These are phyloP conservation scores for Xenentodon cancila DNA, from an alignment of 2,797 vertebrate species.

Conservation along the genomic window DNA sequence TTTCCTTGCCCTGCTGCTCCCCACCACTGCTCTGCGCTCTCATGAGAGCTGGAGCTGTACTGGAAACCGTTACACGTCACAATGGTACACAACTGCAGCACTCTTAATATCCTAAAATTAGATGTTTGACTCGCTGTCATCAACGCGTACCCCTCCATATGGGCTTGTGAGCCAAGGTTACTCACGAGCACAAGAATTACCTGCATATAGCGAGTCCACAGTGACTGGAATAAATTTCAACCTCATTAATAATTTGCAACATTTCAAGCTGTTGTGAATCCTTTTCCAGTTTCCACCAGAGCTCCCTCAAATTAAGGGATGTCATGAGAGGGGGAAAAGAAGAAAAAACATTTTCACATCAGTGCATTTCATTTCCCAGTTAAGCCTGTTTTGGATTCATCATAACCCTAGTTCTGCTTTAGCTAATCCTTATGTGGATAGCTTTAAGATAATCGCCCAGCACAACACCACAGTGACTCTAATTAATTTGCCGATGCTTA, in stretches of 20 bases:
- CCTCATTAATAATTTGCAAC: slow-evolving; percentile 65
- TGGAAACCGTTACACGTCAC: slow-evolving; percentile 63
- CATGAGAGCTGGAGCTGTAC: slow-evolving; percentile 33
- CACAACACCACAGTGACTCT: slow-evolving; percentile 49
- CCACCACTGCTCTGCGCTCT: slow-evolving; percentile 5
- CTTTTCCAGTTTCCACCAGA: slow-evolving; percentile 18
- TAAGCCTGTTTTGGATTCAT: slow-evolving; percentile 64
- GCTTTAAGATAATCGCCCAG: slow-evolving; percentile 61
- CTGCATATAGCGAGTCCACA: slow-evolving; percentile 36
- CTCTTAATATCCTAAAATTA: slow-evolving; percentile 35
- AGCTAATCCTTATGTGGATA: slow-evolving; percentile 69
- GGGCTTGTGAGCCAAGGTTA: slow-evolving; percentile 31
- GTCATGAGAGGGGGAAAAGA: background rate
- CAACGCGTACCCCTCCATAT: slow-evolving; percentile 27
- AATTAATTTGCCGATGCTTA: slow-evolving; percentile 65
- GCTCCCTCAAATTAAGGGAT: slow-evolving; percentile 29
- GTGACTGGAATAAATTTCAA: slow-evolving; percentile 61
- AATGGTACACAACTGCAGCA: slow-evolving; percentile 29
- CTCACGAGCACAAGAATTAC: slow-evolving; percentile 41
- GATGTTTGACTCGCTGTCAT: slow-evolving; percentile 53
- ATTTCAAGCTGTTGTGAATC: slow-evolving; percentile 38
- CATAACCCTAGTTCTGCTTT: slow-evolving; percentile 56
- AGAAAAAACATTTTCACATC: slow-evolving; percentile 20
- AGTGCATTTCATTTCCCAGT: slow-evolving; percentile 51
- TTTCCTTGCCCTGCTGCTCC: slow-evolving; percentile 1